phyloP scores from a whole-genome alignment of 1,140 invertebrate species.

The Drosophila sp. region DNA sequence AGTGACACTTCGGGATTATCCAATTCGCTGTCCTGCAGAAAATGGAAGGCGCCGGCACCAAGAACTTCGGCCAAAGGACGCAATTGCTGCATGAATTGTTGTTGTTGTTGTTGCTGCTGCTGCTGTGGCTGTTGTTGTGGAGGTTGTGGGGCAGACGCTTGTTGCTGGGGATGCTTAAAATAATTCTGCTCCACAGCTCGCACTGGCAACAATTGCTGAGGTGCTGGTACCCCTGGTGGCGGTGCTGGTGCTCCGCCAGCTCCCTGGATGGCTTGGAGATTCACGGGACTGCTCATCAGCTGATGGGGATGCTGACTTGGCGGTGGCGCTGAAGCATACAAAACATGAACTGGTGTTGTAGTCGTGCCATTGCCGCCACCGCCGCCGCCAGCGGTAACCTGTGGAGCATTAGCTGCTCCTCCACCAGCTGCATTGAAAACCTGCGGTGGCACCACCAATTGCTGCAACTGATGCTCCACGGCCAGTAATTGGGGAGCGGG shows the following conservation, averaged over 20 bases:
- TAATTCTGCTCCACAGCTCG: conserved; percentile 86
- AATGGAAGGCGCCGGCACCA: conserved; percentile 87
- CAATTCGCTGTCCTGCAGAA: conserved; percentile 90
- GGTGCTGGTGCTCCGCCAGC: conserved; percentile 34
- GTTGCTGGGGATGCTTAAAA: conserved; percentile 84
- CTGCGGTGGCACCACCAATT: conserved; percentile 43
- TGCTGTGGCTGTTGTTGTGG: conserved; percentile 60
- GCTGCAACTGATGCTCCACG: conserved; percentile 28
- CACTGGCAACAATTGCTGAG: conserved; percentile 57
- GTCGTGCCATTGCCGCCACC: conserved; percentile 31
- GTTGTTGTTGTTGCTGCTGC: conserved; percentile 61
- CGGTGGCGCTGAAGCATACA: conserved; percentile 82
- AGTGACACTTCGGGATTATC: conserved; percentile 86
- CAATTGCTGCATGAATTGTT: conserved; percentile 83
- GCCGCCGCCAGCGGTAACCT: conserved; percentile 12
- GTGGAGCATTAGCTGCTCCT: conserved; percentile 36
- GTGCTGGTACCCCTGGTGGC: conserved; percentile 35
- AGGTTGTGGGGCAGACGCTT: conserved; percentile 73
- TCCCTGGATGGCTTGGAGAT: conserved; percentile 69
- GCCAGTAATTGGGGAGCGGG: conserved; percentile 25
- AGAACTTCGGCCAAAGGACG: conserved; percentile 89
- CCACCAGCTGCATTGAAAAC: conserved; percentile 39
- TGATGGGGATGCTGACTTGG: conserved; percentile 59
- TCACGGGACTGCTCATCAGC: conserved; percentile 70
- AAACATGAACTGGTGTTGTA: conserved; percentile 78